Evolutionary conservation across 35 echinoderm and acorn worm species (phyloP).

Genomic region (Apostichopus californicus): DNA sequence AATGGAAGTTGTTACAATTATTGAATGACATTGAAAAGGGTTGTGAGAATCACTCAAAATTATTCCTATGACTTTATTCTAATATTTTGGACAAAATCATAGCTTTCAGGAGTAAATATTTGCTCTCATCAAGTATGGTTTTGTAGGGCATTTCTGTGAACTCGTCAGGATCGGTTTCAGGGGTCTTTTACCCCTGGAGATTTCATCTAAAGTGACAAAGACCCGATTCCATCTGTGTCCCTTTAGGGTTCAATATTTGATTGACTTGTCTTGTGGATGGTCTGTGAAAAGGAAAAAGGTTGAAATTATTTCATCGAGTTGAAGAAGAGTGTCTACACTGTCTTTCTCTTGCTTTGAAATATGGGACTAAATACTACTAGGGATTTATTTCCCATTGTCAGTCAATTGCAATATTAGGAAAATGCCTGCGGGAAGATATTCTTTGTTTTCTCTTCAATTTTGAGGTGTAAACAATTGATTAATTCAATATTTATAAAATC

Average conservation of each 20-base stretch:
- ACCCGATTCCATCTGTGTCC: not conserved
- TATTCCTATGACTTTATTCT: too few relatives aligned
- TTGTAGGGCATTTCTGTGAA: conserved; percentile 5
- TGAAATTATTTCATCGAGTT: not conserved
- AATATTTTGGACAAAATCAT: too few relatives aligned
- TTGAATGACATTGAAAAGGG: too few relatives aligned
- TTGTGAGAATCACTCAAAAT: too few relatives aligned
- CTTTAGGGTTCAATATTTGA: not conserved
- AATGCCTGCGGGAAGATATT: not conserved
- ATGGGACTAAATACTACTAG: not conserved
- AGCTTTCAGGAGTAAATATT: too few relatives aligned
- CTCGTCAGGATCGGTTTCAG: not conserved
- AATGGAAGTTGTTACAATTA: too few relatives aligned
- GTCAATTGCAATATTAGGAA: not conserved
- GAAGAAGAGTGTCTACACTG: not conserved
- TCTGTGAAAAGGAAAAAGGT: not conserved
- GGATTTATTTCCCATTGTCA: not conserved
- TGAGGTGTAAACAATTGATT: conserved; percentile 9
- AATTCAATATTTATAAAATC: not conserved
- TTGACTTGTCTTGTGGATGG: not conserved
- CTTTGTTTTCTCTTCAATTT: not conserved
- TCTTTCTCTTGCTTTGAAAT: not conserved
- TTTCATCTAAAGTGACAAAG: not conserved
- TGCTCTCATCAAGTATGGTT: too few relatives aligned
- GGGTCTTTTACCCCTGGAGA: not conserved